Percentiles rank a stretch among this genome's conserved stretches.
phyloP scores from a whole-genome alignment of 2,113 vertebrate genomes.

The Chaenogobius annularis region DNA sequence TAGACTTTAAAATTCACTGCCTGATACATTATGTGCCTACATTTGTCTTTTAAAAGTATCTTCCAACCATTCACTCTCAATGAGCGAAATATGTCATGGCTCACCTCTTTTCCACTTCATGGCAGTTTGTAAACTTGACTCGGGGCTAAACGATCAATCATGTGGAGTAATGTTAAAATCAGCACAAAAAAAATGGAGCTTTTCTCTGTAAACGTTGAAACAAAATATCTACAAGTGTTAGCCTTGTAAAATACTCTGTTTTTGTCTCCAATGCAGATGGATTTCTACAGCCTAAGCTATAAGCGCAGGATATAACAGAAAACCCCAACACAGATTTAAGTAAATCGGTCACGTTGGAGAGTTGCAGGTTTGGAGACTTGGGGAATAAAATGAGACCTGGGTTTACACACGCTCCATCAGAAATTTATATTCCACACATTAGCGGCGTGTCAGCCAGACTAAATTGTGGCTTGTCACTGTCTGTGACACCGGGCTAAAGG shows the following conservation, averaged over 20 bases:
- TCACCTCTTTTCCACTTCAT: slow-evolving; percentile 61
- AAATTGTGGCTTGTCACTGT: slow-evolving; percentile 65
- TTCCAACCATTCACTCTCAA: slow-evolving; percentile 42
- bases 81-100: slow-evolving; percentile 57
- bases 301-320: slow-evolving; percentile 17
- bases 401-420: slow-evolving; percentile 10
- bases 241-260: neutral
- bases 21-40: neutral
- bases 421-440: slow-evolving; percentile 45
- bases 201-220: neutral
- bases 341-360: slow-evolving; percentile 38
- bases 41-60: neutral
- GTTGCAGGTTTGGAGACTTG: slow-evolving; percentile 25
- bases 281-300: no score
- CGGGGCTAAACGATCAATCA: slow-evolving; percentile 64
- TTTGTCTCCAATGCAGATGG: no score
- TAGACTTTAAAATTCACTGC: neutral
- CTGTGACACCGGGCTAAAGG: slow-evolving; percentile 64
- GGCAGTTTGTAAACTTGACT: slow-evolving; percentile 63
- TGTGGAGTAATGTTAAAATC: slow-evolving; percentile 70
- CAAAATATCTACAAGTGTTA: neutral
- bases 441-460: slow-evolving; percentile 60
- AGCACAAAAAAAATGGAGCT: slow-evolving; percentile 10
- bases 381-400: slow-evolving; percentile 41
- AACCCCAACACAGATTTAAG: slow-evolving; percentile 34